phyloP scores from a whole-genome alignment of 2,888 invertebrate genomes.

The Lasioglossum zephyrum region DNA sequence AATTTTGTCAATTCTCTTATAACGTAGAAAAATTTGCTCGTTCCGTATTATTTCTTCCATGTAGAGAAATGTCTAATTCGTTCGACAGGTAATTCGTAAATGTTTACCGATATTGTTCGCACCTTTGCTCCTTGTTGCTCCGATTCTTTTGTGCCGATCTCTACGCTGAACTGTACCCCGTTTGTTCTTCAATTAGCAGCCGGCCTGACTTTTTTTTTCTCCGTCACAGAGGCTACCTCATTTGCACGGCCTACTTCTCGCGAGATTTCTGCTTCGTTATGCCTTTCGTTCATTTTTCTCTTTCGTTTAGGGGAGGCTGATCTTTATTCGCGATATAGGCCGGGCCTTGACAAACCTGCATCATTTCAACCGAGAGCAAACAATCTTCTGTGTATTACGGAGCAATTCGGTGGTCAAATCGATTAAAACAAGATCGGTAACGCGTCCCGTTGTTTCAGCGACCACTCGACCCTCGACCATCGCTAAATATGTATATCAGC shows the following conservation, averaged over 20 bases:
- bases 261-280: conserved; percentile 48
- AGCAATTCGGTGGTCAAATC: background rate
- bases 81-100: background rate
- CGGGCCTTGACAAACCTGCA: background rate
- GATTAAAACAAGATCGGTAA: too few species aligned
- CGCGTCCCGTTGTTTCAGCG: too few species aligned
- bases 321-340: background rate
- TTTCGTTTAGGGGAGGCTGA: conserved; percentile 20
- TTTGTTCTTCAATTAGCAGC: conserved; percentile 81
- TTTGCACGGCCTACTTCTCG: conserved; percentile 79
- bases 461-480: too few species aligned
- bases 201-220: conserved; percentile 60
- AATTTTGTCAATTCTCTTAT: too few species aligned
- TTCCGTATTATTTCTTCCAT: background rate
- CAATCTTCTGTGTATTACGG: background rate
- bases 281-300: conserved; percentile 26
- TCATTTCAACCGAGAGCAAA: background rate
- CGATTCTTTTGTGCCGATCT: conserved; percentile 33
- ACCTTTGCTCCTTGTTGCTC: background rate
- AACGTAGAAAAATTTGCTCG: background rate
- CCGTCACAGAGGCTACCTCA: conserved; percentile 71
- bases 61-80: background rate
- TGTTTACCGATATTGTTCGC: background rate
- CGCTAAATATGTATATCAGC: too few species aligned
- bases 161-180: conserved; percentile 74